Base-by-base conservation (phyloP, 2,113 vertebrate species). In the Lepisosteus osseus region DNA sequence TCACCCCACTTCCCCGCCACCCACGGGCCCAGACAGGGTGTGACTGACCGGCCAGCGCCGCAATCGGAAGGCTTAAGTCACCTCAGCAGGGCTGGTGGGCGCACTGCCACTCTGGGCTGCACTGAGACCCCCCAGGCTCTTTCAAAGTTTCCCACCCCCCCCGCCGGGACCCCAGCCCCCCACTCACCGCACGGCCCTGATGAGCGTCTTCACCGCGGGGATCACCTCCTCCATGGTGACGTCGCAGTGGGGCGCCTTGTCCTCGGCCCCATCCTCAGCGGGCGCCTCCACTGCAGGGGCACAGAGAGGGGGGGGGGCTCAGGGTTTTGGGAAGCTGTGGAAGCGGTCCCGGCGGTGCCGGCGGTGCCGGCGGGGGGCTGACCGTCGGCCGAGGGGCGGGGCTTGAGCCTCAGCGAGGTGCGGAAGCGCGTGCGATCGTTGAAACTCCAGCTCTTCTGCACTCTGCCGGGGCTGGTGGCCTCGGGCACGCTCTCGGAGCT, bases 361-460 rank as follows among this genome's bases (percentile, higher is more conserved):
- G 56, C 29, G 17, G 59, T 9, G 12, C 7, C 63, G 7, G 9
- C 8, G 40, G 51, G 12, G 3, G 29, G 45, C 78, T 83, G 79
- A 98, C 97, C 92, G 57, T 99, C 97, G 0, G 80, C 80, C 0
- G 94, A 86, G 0, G 77, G 84, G 0, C 96, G 92, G 0, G 94
- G 85, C 57, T 97, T 98, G 70, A 99, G 93, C 73, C 96, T 88
- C 17, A 99, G 89, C 0, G 97, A 99, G 0, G 97, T 95, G 2
- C 96, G 94, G 82, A 99, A 96, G 0, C 96, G 93, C 0, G 97
- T 98, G 67, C 97, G 92, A 84, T 99, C 97, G 0, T 98, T 99
- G 83, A 99, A 99, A 82, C 97, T 99, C 96, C 97, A 99, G 83
- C 97, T 99, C 79, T 99, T 99, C 87, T 97, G 97, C 75, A 99